Evolutionary conservation across 2,888 invertebrate species (phyloP).

Genomic region (Mimachlamys varia): DNA sequence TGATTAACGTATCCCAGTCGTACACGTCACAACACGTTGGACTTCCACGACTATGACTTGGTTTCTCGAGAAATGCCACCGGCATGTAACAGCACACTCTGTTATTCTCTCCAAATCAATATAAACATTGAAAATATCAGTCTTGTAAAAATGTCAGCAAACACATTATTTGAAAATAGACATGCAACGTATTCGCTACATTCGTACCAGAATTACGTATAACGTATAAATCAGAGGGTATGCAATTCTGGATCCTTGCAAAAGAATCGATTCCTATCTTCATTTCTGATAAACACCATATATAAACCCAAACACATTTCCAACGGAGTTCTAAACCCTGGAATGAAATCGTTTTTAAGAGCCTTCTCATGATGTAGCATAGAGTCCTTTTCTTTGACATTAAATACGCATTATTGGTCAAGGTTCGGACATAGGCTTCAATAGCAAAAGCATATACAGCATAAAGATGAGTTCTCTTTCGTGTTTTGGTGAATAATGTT

Average conservation of each 20-base stretch:
- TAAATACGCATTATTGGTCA: not conserved
- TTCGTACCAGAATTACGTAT: not conserved
- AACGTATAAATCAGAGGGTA: not conserved
- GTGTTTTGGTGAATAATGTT: too few relatives aligned
- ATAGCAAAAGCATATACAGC: too few relatives aligned
- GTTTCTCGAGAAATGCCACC: not conserved
- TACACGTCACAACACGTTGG: not conserved
- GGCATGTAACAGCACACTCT: not conserved
- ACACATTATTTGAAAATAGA: constrained; percentile 7
- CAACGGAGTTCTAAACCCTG: not conserved
- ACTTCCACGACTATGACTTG: not conserved
- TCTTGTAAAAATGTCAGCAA: constrained; percentile 31
- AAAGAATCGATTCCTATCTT: constrained; percentile 20
- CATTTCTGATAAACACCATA: constrained; percentile 26
- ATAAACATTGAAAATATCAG: constrained; percentile 23
- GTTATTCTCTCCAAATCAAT: constrained; percentile 4
- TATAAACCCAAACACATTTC: not conserved
- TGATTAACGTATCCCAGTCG: not conserved
- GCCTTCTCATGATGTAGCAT: not conserved
- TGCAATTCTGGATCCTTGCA: not conserved
- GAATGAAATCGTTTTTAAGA: not conserved
- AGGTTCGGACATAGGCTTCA: too few relatives aligned
- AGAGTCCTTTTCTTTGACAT: not conserved
- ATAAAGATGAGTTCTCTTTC: too few relatives aligned
- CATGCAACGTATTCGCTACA: not conserved